Percentiles rank a stretch among this genome's conserved stretches.
Evolutionary conservation across 1,140 invertebrate species (phyloP).

Genomic region (Neotoxoptera formosana): DNA sequence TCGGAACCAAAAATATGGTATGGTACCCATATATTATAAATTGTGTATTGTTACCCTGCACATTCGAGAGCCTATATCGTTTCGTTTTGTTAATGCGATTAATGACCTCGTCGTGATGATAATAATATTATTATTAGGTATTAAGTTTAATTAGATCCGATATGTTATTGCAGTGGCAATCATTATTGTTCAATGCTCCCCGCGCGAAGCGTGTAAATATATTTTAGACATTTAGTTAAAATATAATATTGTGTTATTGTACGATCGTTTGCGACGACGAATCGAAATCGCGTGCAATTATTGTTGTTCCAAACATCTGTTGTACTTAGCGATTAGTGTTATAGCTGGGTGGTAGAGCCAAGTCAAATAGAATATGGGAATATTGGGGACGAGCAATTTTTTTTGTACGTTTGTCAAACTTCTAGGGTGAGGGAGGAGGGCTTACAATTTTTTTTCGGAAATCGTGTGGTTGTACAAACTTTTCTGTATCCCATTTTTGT

Average conservation of each 20-base stretch:
- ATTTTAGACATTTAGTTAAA: background rate
- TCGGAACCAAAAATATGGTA: background rate
- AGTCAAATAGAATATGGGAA: conserved; percentile 32
- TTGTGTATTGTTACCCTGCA: background rate
- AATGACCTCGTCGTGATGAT: background rate
- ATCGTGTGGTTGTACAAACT: background rate
- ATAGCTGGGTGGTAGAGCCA: conserved; percentile 19
- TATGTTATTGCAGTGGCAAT: background rate
- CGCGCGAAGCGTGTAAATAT: background rate
- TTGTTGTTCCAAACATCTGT: conserved; percentile 30
- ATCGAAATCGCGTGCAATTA: background rate
- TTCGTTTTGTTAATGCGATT: conserved; percentile 6
- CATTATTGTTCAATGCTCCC: background rate
- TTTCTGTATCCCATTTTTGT: background rate
- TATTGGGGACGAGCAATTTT: background rate
- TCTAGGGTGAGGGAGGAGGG: background rate
- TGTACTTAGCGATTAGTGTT: background rate
- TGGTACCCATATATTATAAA: background rate
- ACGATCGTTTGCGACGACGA: background rate
- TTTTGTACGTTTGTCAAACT: background rate
- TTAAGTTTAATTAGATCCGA: background rate
- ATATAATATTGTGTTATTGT: background rate
- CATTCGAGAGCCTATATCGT: background rate
- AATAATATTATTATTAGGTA: background rate
- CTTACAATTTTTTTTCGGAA: background rate